phyloP scores from a whole-genome alignment of 2,113 vertebrate genomes.

The Eupsittula cactorum region DNA sequence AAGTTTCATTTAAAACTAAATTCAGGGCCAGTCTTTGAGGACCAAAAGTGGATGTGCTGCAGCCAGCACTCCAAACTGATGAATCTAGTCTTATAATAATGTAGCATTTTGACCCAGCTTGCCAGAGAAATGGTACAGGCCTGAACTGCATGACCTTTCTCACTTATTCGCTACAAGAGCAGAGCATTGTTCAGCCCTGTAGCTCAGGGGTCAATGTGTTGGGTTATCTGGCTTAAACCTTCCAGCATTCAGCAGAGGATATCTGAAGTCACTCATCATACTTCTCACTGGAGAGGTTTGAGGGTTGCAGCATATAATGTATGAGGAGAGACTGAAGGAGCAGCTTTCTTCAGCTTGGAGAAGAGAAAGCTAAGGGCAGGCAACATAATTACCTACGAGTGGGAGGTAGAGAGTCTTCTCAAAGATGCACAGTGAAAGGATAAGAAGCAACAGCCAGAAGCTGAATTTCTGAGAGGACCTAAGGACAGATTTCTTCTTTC shows the following conservation, averaged over 20 bases:
- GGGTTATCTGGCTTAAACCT: background rate
- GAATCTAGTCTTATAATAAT: background rate
- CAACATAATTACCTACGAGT: background rate
- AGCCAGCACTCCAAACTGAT: background rate
- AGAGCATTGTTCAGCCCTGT: accelerated
- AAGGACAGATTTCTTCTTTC: background rate
- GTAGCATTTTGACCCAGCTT: background rate
- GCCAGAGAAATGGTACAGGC: background rate
- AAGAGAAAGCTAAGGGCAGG: background rate
- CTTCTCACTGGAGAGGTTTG: background rate
- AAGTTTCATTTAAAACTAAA: background rate
- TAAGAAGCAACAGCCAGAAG: background rate
- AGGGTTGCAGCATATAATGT: background rate
- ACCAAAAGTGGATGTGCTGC: background rate
- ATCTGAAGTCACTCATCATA: background rate
- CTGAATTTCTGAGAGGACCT: background rate
- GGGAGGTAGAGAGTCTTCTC: background rate
- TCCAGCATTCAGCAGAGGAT: background rate
- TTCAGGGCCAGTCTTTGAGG: background rate
- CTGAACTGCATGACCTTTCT: background rate
- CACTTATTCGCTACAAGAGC: background rate
- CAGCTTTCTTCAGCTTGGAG: background rate
- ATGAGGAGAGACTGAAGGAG: background rate
- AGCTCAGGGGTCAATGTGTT: background rate
- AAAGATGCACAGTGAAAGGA: background rate